Conservation (phyloP, 2,797 vertebrate species). For the Xenentodon cancila region DNA sequence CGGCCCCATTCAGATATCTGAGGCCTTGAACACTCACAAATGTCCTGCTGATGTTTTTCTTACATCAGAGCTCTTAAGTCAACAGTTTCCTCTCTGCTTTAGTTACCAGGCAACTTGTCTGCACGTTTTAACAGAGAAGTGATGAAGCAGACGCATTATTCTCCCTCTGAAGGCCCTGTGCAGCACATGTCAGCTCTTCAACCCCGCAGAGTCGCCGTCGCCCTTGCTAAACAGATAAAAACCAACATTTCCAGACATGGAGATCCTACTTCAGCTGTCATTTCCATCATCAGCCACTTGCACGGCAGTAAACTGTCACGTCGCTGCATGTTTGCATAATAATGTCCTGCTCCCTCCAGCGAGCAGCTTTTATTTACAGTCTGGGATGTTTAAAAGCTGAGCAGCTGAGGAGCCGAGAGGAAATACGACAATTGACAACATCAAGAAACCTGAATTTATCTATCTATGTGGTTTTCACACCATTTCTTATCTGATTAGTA, state of each 20-base stretch:
- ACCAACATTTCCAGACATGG: slow-evolving; percentile 15
- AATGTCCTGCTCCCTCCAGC: too few species aligned
- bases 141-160: too few species aligned
- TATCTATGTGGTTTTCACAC: too few species aligned
- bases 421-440: too few species aligned
- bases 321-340: too few species aligned
- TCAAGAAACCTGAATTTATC: too few species aligned
- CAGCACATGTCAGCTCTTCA: slow-evolving; percentile 21
- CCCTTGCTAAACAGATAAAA: too few species aligned
- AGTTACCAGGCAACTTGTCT: slow-evolving; percentile 67
- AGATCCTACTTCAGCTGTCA: slow-evolving; percentile 25
- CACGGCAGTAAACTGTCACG: too few species aligned
- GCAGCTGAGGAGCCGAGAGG: too few species aligned
- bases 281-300: too few species aligned
- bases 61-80: slow-evolving; percentile 24
- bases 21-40: slow-evolving; percentile 36
- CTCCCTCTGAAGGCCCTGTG: slow-evolving; percentile 29
- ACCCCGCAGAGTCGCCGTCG: background rate
- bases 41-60: slow-evolving; percentile 32
- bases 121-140: slow-evolving; percentile 50
- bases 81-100: slow-evolving; percentile 21
- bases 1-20: slow-evolving; percentile 23
- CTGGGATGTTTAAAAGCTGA: slow-evolving; percentile 59
- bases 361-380: slow-evolving; percentile 71
- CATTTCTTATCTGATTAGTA: too few species aligned